Conservation (phyloP, 2,113 vertebrate species). For the Archocentrus centrarchus region DNA sequence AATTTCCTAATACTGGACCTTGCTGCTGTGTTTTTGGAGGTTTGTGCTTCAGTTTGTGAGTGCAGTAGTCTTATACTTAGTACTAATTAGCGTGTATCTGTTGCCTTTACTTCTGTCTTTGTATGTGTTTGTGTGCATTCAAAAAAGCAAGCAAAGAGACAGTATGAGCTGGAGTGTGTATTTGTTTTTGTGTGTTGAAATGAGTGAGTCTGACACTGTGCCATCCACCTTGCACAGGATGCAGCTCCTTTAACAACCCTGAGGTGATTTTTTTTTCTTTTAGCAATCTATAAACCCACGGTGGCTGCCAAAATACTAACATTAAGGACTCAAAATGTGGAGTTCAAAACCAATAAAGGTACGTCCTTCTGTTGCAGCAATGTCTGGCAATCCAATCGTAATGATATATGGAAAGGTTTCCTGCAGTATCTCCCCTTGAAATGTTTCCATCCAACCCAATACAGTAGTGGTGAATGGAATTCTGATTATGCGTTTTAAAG, state of each 20-base stretch:
- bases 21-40: background rate
- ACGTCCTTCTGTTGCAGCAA: background rate
- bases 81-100: background rate
- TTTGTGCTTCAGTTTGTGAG: background rate
- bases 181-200: background rate
- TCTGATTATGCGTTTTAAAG: background rate
- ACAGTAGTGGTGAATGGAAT: background rate
- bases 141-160: background rate
- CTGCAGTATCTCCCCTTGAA: background rate
- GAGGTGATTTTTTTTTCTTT: too few relatives aligned
- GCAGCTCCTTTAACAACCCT: background rate
- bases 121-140: background rate
- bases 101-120: background rate
- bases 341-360: background rate
- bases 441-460: background rate
- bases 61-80: background rate
- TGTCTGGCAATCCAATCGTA: background rate
- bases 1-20: background rate
- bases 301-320: background rate
- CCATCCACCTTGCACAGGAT: slow-evolving; percentile 8
- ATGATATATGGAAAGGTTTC: background rate
- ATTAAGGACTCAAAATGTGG: background rate
- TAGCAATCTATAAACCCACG: background rate
- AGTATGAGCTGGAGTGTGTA: background rate
- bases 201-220: background rate